Evolutionary conservation across 1,140 invertebrate genomes (phyloP), one percentile per base, ranked within the genome.

Genomic region (Steinernema khuongi): DNA sequence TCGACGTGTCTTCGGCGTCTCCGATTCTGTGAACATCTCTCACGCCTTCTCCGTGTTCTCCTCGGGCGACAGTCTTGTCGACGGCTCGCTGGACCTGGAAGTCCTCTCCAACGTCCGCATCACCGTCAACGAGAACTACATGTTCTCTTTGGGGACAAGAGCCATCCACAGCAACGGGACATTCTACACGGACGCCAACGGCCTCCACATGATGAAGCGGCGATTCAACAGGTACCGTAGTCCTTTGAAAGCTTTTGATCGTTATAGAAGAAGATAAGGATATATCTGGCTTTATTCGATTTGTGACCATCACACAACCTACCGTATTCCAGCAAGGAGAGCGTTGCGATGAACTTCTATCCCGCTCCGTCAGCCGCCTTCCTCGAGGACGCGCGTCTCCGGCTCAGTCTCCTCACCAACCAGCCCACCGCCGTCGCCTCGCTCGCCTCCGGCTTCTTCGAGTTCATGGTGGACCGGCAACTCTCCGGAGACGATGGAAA

Each of bases 131-230:
- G 11, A 74, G 31, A 70, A n/a, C 43, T 78, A 44, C 19, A 22
- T 36, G 1, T 33, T 77, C 30, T 36, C 32, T 1, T 11, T 77
- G 28, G 78, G 43, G 36, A 73, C 31, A 31, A 18, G 28, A 28
- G 22, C 41, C 1, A 66, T 71, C 14, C n/a, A 75, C 1, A 43
- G 31, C n/a, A 32, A 74, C 1, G 31, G 71, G n/a, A 29, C 32
- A 2, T 79, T 77, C 19, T 74, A 43, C 28, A 77, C 76, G 0
- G 76, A 77, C 66, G 70, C 77, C 4, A 77, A 77, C 31, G 76
- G 76, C 31, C 50, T 77, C 19, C 77, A 75, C 41, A 67, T 66
- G 11, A 68, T 70, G 22, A 67, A 66, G 36, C 32, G 70, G 68
- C 73, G 50, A 26, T 18, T 68, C 18, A 50, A 19, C 19, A 75